phyloP scores from a whole-genome alignment of 2,888 invertebrate species.

The Drosophila longiperda region DNA sequence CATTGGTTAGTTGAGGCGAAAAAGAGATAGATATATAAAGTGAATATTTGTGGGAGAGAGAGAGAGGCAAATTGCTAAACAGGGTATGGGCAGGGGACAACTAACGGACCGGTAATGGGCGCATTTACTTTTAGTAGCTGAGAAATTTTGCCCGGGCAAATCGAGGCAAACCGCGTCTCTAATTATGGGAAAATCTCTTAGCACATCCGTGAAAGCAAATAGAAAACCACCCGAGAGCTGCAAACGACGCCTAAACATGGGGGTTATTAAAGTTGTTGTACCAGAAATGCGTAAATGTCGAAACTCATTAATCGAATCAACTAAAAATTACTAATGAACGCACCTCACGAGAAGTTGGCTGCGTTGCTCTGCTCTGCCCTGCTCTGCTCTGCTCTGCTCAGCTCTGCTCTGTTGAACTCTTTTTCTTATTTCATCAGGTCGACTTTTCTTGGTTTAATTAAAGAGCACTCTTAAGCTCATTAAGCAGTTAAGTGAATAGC shows the following conservation, averaged over 20 bases:
- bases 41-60: not conserved
- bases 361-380: constrained; percentile 8
- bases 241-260: constrained; percentile 10
- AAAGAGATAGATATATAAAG: constrained; percentile 2
- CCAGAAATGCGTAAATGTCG: constrained; percentile 65
- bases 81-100: constrained; percentile 27
- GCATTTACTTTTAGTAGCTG: constrained; percentile 74
- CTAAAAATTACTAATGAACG: constrained; percentile 74
- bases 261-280: constrained; percentile 13
- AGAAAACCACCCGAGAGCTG: constrained; percentile 36
- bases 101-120: constrained; percentile 74
- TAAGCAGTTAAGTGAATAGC: constrained; percentile 18
- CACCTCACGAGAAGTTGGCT: constrained; percentile 46
- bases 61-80: not conserved
- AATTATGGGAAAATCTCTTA: constrained; percentile 78
- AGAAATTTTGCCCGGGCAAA: constrained; percentile 72
- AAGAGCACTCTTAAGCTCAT: constrained; percentile 11
- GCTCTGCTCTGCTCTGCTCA: not conserved
- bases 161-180: constrained; percentile 61
- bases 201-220: constrained; percentile 66
- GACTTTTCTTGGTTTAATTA: not conserved
- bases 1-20: constrained; percentile 35
- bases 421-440: not conserved
- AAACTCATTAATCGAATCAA: constrained; percentile 80
- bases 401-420: not conserved